phyloP scores from a whole-genome alignment of 2,888 invertebrate genomes.

The Brachyptera putata region DNA sequence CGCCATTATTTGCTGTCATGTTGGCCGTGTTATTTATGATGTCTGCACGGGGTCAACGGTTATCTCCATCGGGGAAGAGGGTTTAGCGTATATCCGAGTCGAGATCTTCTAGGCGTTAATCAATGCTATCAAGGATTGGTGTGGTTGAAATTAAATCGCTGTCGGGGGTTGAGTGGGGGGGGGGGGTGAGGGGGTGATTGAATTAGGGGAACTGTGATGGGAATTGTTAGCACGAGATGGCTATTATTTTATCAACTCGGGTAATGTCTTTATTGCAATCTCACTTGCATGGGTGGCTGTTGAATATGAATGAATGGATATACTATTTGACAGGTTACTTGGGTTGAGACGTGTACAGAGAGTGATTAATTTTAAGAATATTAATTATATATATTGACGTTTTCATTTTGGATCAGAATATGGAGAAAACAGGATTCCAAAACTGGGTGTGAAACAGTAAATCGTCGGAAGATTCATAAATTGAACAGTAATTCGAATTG shows the following conservation, averaged over 20 bases:
- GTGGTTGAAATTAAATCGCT: neutral
- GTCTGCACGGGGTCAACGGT: neutral
- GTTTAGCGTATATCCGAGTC: neutral
- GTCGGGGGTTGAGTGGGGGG: constrained; percentile 7
- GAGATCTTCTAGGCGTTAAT: neutral
- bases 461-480: too few relatives aligned
- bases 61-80: too few relatives aligned
- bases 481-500: too few relatives aligned
- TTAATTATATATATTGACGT: too few relatives aligned
- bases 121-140: neutral
- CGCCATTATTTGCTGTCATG: constrained; percentile 7
- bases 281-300: too few relatives aligned
- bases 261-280: constrained; percentile 9
- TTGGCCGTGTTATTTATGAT: constrained; percentile 2
- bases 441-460: too few relatives aligned
- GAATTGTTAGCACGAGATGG: constrained; percentile 5
- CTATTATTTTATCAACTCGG: neutral
- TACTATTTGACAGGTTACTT: too few relatives aligned
- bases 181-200: neutral
- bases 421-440: too few relatives aligned
- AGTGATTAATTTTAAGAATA: too few relatives aligned
- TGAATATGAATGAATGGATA: too few relatives aligned
- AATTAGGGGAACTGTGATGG: constrained; percentile 18
- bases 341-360: too few relatives aligned
- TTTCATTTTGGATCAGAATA: too few relatives aligned